A percentile compares a stretch with the other conserved stretches of the same genome.
phyloP scores from a whole-genome alignment of 2,113 vertebrate genomes.

The Electrona antarctica region DNA sequence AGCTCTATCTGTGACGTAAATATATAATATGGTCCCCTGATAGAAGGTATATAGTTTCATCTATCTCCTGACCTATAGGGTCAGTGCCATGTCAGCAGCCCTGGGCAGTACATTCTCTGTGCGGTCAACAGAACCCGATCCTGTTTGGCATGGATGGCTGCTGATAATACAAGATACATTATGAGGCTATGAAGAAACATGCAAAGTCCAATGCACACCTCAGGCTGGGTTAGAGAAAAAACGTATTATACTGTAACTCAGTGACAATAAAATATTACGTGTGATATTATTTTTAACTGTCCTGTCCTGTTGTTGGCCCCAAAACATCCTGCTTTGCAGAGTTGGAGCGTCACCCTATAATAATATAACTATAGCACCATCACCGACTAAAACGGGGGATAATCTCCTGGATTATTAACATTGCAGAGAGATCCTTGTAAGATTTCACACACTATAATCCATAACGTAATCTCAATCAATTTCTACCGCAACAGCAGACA shows the following conservation, averaged over 20 bases:
- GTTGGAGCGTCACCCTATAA: conserved; percentile 14
- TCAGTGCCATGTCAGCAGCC: neutral
- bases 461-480: conserved; percentile 47
- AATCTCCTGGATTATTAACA: conserved; percentile 70
- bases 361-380: conserved; percentile 25
- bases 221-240: neutral
- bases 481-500: conserved; percentile 15
- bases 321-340: conserved; percentile 14
- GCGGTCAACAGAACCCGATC: conserved; percentile 33
- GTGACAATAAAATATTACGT: neutral
- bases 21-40: too few relatives aligned
- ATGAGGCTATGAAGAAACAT: conserved; percentile 40
- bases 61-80: too few relatives aligned
- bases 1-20: too few relatives aligned
- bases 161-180: conserved; percentile 49
- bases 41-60: too few relatives aligned
- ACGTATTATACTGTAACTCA: neutral
- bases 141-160: neutral
- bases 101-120: neutral
- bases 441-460: conserved; percentile 60
- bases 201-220: conserved; percentile 70
- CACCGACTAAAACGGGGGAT: conserved; percentile 45
- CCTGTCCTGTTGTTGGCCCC: neutral
- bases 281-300: neutral
- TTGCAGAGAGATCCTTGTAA: conserved; percentile 63